These are phyloP conservation scores for Drosophila kepulauana DNA, from an alignment of 1,140 invertebrate genomes.

Conservation along the genomic window DNA sequence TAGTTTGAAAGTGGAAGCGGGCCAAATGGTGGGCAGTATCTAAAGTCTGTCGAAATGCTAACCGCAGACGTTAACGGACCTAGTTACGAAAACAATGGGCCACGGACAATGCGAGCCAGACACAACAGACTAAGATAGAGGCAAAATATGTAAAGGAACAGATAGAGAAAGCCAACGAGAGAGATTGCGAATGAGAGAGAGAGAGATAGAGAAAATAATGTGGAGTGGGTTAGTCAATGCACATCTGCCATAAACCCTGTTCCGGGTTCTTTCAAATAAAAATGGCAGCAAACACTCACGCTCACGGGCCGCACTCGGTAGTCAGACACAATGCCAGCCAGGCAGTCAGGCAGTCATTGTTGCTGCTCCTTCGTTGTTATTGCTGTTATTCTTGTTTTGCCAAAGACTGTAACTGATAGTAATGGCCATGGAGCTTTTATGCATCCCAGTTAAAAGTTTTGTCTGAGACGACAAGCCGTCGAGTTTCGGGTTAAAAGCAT, in stretches of 20 bases:
- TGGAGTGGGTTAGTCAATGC: conserved; percentile 46
- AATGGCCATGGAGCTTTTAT: conserved; percentile 73
- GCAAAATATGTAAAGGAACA: conserved; percentile 1
- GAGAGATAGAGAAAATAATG: background rate
- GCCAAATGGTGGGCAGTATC: background rate
- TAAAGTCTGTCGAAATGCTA: conserved; percentile 39
- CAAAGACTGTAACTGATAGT: conserved; percentile 72
- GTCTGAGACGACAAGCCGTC: conserved; percentile 71
- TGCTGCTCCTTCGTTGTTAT: conserved; percentile 20
- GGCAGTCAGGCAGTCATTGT: conserved; percentile 25
- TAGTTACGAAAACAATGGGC: conserved; percentile 40
- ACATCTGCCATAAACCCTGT: conserved; percentile 66
- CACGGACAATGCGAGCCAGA: conserved; percentile 39
- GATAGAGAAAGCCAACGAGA: background rate
- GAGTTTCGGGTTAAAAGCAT: conserved; percentile 74
- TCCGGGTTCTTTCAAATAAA: conserved; percentile 68
- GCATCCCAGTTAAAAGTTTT: conserved; percentile 73
- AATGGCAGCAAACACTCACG: conserved; percentile 75
- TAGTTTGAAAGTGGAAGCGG: background rate
- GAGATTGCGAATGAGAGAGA: background rate
- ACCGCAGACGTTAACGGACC: conserved; percentile 42
- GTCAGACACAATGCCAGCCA: conserved; percentile 49
- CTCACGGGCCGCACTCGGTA: background rate
- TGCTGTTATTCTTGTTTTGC: conserved; percentile 37
- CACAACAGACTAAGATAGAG: conserved; percentile 27